Base-by-base conservation (phyloP, 2,113 vertebrate genomes). In the Hippocampus comes region DNA sequence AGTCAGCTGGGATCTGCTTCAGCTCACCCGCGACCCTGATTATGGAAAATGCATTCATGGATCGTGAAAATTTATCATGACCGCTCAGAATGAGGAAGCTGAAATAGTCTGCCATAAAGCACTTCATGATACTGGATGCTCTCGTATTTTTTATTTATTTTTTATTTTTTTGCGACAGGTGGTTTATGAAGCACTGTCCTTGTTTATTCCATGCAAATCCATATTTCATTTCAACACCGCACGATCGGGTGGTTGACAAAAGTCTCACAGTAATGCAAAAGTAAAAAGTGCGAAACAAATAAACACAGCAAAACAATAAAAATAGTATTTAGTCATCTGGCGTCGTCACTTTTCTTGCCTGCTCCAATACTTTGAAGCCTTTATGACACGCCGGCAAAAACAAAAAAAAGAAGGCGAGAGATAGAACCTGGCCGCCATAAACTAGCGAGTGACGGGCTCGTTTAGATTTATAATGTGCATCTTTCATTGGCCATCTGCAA, bases 381-480 rank as follows among this genome's bases (percentile, higher is more conserved):
- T 63, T 63, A 63, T 63, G 61, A 42, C 34, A 20, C 20, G 21
- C 4, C 21, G 23, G 18, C 27, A 63, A 59, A 27, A 61, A 61
- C 9, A 60, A 15, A 60, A n/a, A 21, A 23, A n/a, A 64, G 8
- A 48, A 48, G 4, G 43, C 2, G 2, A 48, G 43, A 42, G 41
- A 65, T 65, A 25, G 5, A 66, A 66, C n/a, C 63, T 23, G 42
- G 41, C 7, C 7, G 42, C 42, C 23, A 48, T 66, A 66, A 66
- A 66, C 23, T 27, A 48, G 64, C 42, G 5, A 66, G 15, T 15
- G n/a, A 18, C 43, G 17, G 14, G 2, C 21, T 51, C 2, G 11
- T 69, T 76, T 67, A 23, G 67, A 7, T 75, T 70, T 56, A 66
- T 42, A 63, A 69, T 60, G 15, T 56, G 63, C 55, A 43, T 38